phyloP scores from a whole-genome alignment of 2,888 invertebrate species.

The Hermaeophaga mercurialis region DNA sequence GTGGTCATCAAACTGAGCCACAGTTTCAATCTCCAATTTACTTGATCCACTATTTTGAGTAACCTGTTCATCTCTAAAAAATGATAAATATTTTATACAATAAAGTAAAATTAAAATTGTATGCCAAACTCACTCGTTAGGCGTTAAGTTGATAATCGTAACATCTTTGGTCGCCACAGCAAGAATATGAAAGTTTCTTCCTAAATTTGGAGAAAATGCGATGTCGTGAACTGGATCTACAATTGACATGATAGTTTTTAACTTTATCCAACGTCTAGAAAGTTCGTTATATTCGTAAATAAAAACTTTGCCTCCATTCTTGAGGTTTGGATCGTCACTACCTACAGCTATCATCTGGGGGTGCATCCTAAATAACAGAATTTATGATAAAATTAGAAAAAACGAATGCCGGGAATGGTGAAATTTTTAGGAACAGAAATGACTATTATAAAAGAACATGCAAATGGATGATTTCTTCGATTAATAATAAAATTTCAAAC shows the following conservation, averaged over 20 bases:
- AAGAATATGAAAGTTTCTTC: conserved; percentile 88
- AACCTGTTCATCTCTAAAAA: conserved; percentile 44
- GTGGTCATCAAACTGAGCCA: conserved; percentile 88
- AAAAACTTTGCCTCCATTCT: conserved; percentile 83
- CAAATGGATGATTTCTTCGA: too few species aligned
- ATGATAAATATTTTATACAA: too few species aligned
- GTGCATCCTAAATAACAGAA: conserved; percentile 74
- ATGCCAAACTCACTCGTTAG: conserved; percentile 64
- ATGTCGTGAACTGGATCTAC: conserved; percentile 93
- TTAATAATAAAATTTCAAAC: too few species aligned
- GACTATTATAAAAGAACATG: too few species aligned
- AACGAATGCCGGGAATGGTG: too few species aligned
- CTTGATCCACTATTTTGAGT: conserved; percentile 61
- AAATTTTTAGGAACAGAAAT: too few species aligned
- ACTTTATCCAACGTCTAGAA: conserved; percentile 84
- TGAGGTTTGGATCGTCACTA: conserved; percentile 75
- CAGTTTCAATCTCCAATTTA: conserved; percentile 78
- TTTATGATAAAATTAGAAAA: too few species aligned
- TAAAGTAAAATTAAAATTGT: too few species aligned
- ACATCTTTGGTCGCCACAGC: conserved; percentile 96
- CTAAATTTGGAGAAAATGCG: conserved; percentile 93
- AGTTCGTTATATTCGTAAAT: conserved; percentile 92
- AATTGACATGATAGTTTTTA: conserved; percentile 80
- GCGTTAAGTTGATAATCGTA: conserved; percentile 81
- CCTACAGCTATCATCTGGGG: conserved; percentile 92